Evolutionary conservation across 2,888 invertebrate species (phyloP), one percentile per base, ranked within the genome.

Genomic region (Balanococcus diminutus): DNA sequence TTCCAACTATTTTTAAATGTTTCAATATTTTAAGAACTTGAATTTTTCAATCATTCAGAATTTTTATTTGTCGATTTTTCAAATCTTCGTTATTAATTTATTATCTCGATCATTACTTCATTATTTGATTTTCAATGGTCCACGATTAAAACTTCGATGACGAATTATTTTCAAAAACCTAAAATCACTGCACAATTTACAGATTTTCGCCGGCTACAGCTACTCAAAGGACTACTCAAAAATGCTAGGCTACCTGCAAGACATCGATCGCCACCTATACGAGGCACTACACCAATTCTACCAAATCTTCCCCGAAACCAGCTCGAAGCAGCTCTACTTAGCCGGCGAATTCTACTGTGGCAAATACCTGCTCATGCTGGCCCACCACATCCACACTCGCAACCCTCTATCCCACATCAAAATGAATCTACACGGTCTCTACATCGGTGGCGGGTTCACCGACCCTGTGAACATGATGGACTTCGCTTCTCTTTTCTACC

Each of bases 141-240:
- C n/a, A n/a, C n/a, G n/a, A n/a, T n/a, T n/a, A n/a, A n/a, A n/a
- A n/a, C n/a, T n/a, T n/a, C n/a, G n/a, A n/a, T n/a, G n/a, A n/a
- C n/a, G n/a, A n/a, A n/a, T n/a, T n/a, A n/a, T n/a, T n/a, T n/a
- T n/a, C n/a, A n/a, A n/a, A n/a, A n/a, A n/a, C n/a, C n/a, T n/a
- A n/a, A n/a, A n/a, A n/a, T n/a, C n/a, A n/a, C n/a, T n/a, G n/a
- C n/a, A n/a, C n/a, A 14, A 16, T 5, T 67, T 25, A 2, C 82
- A 82, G 82, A 82, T 82, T 28, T 82, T 51, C 82, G 28, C 46
- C 51, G 82, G 82, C 6, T 82, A 51, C 82, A 82, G 82, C 51
- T 82, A 82, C 82, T 19, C 81, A 4, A 25, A 39, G 9, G n/a
- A 81, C 39, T 9, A 1, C 1, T 42, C 81, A 1, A 22, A 42